Evolutionary conservation across 1,140 invertebrate genomes (phyloP).

Genomic region (Penaeus indicus): DNA sequence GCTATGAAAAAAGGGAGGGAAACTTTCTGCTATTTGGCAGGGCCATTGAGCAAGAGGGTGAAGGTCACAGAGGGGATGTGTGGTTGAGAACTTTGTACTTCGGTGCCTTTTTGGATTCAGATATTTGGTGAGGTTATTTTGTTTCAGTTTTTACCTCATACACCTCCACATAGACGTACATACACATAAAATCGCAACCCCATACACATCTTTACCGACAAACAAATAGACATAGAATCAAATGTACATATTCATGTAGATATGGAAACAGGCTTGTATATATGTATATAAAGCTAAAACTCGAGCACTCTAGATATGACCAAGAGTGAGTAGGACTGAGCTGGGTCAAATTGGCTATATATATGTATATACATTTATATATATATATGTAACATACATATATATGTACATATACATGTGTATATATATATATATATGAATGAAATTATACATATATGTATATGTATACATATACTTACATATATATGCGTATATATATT

Average conservation of each 20-base stretch:
- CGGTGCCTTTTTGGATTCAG: neutral
- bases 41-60: too few relatives aligned
- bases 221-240: too few relatives aligned
- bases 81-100: neutral
- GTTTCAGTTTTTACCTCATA: neutral
- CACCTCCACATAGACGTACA: neutral
- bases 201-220: neutral
- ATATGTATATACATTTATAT: too few relatives aligned
- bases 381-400: too few relatives aligned
- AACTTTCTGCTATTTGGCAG: too few relatives aligned
- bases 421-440: neutral
- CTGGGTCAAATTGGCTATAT: too few relatives aligned
- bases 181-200: neutral
- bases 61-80: too few relatives aligned
- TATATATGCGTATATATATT: too few relatives aligned
- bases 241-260: neutral
- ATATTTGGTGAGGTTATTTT: neutral
- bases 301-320: neutral
- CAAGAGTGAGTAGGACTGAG: too few relatives aligned
- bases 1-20: too few relatives aligned
- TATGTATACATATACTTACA: too few relatives aligned
- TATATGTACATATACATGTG: neutral
- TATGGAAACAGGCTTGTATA: neutral
- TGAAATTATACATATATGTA: too few relatives aligned
- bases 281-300: neutral